Conservation (phyloP, 2,797 vertebrate genomes). For the Poecilia wingei region DNA sequence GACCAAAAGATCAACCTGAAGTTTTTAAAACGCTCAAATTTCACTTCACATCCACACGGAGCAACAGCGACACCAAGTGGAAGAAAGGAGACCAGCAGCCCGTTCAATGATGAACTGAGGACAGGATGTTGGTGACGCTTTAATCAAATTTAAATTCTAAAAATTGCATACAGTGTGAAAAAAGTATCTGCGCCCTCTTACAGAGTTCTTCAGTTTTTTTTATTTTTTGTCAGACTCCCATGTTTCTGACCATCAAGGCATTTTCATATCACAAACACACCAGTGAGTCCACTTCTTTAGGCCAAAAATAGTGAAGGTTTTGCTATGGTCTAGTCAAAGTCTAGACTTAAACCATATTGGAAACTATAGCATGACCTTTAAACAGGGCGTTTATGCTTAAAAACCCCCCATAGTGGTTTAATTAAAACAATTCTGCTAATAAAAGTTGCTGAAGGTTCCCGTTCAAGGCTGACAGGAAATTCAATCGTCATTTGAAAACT, state of each 20-base stretch:
- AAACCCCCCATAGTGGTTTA: not conserved
- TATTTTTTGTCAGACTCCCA: not conserved
- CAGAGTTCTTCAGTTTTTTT: not conserved
- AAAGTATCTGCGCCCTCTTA: not conserved
- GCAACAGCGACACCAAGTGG: conserved; percentile 47
- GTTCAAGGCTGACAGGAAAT: not conserved
- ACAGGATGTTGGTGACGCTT: not conserved
- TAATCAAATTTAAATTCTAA: not conserved
- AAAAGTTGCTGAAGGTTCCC: not conserved
- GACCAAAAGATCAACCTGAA: not conserved
- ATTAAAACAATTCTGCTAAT: not conserved
- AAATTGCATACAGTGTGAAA: not conserved
- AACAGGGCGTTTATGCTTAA: not conserved
- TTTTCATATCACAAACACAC: not conserved
- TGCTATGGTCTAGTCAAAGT: not conserved
- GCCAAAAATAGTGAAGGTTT: not conserved
- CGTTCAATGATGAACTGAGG: not conserved
- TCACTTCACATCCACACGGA: not conserved
- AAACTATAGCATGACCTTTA: not conserved
- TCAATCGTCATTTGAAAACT: not conserved
- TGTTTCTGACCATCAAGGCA: not conserved
- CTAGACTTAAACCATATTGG: not conserved
- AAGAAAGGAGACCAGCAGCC: not conserved
- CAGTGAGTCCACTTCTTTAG: not conserved
- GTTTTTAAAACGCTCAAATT: not conserved